phyloP scores from a whole-genome alignment of 2,113 vertebrate species.

The Spizaetus ornatus region DNA sequence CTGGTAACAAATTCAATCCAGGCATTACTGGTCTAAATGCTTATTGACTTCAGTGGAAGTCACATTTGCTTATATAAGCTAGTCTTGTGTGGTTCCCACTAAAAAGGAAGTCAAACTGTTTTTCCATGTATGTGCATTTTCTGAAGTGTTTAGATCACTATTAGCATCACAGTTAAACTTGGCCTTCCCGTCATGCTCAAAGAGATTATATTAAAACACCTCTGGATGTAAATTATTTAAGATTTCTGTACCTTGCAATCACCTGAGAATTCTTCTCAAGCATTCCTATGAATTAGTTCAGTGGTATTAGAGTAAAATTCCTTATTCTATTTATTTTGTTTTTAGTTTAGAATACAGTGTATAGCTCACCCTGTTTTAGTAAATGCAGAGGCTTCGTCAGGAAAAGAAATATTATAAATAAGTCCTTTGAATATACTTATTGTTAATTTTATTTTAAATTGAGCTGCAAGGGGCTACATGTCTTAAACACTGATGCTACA shows the following conservation, averaged over 20 bases:
- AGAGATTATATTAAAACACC: neutral
- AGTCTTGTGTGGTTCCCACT: neutral
- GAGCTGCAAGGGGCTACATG: neutral
- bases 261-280: neutral
- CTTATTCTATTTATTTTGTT: neutral
- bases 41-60: neutral
- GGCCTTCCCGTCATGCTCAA: neutral
- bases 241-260: neutral
- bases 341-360: neutral
- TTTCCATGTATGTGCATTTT: neutral
- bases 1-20: neutral
- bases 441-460: conserved; percentile 2
- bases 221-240: conserved; percentile 3
- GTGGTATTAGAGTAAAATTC: neutral
- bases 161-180: neutral
- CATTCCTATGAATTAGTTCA: neutral
- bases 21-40: neutral
- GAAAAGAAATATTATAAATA: neutral
- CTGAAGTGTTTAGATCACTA: neutral
- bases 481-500: neutral
- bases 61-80: neutral
- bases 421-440: neutral
- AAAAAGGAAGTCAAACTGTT: neutral
- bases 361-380: neutral
- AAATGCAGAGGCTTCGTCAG: neutral